Evolutionary conservation across 1,140 invertebrate genomes (phyloP).

Genomic region (Globodera rostochiensis): DNA sequence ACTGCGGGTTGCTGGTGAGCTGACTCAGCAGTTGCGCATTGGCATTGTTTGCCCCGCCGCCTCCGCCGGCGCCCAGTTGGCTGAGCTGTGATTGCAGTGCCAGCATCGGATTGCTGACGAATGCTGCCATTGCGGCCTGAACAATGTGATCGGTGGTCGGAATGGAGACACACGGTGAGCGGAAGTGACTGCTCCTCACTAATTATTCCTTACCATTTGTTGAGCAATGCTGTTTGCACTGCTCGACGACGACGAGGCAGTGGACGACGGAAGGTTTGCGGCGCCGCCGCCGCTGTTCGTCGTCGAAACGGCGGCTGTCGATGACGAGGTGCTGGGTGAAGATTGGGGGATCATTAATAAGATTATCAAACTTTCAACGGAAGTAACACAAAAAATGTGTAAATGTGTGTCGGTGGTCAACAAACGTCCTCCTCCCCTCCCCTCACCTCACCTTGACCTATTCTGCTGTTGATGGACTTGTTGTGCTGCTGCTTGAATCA

Average conservation of each 20-base stretch:
- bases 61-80: conserved; percentile 33
- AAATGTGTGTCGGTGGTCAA: too few species aligned
- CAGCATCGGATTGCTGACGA: conserved; percentile 24
- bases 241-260: neutral
- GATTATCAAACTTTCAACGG: neutral
- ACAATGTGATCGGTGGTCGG: neutral
- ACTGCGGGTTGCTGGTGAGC: conserved; percentile 42
- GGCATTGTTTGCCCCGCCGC: neutral
- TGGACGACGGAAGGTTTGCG: neutral
- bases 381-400: neutral
- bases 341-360: conserved; percentile 11
- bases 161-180: neutral
- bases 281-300: neutral
- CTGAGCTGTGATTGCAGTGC: conserved; percentile 24
- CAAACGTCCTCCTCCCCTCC: too few species aligned
- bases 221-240: conserved; percentile 31
- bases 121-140: conserved; percentile 5
- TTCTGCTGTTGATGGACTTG: conserved; percentile 13
- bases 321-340: neutral
- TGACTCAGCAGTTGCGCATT: conserved; percentile 33
- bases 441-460: conserved; percentile 1
- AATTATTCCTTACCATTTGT: conserved; percentile 26
- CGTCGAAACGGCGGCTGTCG: conserved; percentile 3
- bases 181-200: neutral
- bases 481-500: conserved; percentile 1